Percentiles rank a stretch among this genome's conserved stretches.
phyloP scores from a whole-genome alignment of 92 coral and sea anemone species.

The Siderastrea siderea region DNA sequence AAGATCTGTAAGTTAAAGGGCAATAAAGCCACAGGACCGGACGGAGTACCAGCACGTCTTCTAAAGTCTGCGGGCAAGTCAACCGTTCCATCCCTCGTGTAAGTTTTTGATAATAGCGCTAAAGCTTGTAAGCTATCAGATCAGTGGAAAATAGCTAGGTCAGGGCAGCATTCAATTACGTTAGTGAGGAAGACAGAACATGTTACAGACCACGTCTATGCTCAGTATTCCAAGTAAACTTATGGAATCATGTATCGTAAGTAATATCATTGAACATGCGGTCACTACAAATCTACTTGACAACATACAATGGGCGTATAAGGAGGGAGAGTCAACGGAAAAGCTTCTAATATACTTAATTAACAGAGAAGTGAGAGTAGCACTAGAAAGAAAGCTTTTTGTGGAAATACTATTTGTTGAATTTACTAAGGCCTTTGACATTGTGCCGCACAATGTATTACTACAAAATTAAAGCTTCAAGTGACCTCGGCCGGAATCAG shows the following conservation, averaged over 20 bases:
- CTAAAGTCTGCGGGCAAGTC: slow-evolving; percentile 43
- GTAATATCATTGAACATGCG: slow-evolving; percentile 32
- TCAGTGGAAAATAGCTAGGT: slow-evolving; percentile 66
- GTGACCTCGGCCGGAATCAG: slow-evolving; percentile 29
- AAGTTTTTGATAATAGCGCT: slow-evolving; percentile 38
- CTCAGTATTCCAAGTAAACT: slow-evolving; percentile 54
- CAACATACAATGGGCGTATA: slow-evolving; percentile 64
- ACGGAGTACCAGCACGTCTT: slow-evolving; percentile 41
- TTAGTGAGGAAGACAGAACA: slow-evolving; percentile 48
- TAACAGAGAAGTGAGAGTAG: slow-evolving; percentile 64
- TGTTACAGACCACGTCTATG: slow-evolving; percentile 55
- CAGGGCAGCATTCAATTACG: slow-evolving; percentile 51
- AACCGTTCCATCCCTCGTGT: slow-evolving; percentile 28
- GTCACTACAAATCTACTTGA: slow-evolving; percentile 38
- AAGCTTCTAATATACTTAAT: slow-evolving; percentile 40
- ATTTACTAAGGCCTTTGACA: slow-evolving; percentile 60
- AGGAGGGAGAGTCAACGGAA: slow-evolving; percentile 55
- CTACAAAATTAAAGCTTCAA: slow-evolving; percentile 20
- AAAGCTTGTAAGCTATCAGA: slow-evolving; percentile 28
- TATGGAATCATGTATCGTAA: slow-evolving; percentile 55
- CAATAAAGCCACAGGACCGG: slow-evolving; percentile 65
- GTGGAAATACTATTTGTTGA: slow-evolving; percentile 56
- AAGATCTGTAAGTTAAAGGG: slow-evolving; percentile 39
- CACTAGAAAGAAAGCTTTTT: slow-evolving; percentile 47
- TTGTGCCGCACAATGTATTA: slow-evolving; percentile 39